A percentile compares a stretch with the other conserved stretches of the same genome.
phyloP scores from a whole-genome alignment of 2,113 vertebrate genomes.

The Chaetura pelagica region DNA sequence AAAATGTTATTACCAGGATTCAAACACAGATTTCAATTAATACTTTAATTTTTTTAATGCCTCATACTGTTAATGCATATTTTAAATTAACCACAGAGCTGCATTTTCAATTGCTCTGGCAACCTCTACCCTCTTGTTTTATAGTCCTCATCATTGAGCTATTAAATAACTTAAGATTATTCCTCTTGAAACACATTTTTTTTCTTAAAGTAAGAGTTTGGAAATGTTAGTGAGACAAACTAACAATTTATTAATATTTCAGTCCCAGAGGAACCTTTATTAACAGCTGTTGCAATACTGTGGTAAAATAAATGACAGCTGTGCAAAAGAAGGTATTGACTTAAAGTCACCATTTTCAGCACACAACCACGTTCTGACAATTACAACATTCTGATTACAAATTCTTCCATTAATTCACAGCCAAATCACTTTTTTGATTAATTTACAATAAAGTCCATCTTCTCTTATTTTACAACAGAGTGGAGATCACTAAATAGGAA shows the following conservation, averaged over 20 bases:
- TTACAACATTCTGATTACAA: background rate
- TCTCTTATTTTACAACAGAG: background rate
- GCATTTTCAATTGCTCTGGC: background rate
- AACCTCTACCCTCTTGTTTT: background rate
- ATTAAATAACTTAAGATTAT: background rate
- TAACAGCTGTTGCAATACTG: background rate
- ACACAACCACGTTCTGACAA: background rate
- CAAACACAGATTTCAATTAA: background rate
- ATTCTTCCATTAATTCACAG: background rate
- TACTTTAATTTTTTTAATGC: background rate
- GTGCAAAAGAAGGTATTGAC: background rate
- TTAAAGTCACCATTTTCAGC: background rate
- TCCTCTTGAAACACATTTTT: background rate
- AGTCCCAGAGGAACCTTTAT: background rate
- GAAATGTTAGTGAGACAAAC: background rate
- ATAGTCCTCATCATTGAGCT: background rate
- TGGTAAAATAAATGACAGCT: background rate
- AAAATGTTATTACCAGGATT: background rate
- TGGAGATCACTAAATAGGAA: background rate
- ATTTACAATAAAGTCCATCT: background rate
- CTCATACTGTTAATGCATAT: background rate
- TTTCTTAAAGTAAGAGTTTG: background rate
- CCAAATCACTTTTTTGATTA: background rate
- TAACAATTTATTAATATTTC: background rate
- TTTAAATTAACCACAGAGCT: slow-evolving; percentile 15